phyloP scores from a whole-genome alignment of 2,888 invertebrate species.

The Hesperia comma region DNA sequence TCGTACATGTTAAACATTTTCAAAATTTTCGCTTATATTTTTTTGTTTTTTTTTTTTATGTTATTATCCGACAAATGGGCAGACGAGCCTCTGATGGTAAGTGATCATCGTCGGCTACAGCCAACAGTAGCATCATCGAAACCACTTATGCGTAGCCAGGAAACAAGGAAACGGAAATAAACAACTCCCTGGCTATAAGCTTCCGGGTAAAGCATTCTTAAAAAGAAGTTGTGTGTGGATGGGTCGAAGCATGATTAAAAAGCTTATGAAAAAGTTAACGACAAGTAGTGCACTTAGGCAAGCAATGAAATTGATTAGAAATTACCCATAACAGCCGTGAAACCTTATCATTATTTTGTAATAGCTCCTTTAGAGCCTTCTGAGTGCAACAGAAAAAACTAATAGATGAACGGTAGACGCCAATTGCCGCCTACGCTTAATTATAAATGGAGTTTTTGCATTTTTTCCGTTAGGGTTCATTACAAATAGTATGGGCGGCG shows the following conservation, averaged over 20 bases:
- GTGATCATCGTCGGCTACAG: too few relatives aligned
- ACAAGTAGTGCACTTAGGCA: neutral
- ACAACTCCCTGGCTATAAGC: too few relatives aligned
- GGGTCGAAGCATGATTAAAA: neutral
- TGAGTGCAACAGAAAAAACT: conserved; percentile 47
- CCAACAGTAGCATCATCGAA: too few relatives aligned
- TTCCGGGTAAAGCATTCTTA: neutral
- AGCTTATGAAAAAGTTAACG: conserved; percentile 15
- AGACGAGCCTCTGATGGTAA: too few relatives aligned
- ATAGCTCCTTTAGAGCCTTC: conserved; percentile 29
- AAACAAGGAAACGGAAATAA: too few relatives aligned
- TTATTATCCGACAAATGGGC: too few relatives aligned
- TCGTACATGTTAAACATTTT: conserved; percentile 19
- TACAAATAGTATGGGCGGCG: conserved; percentile 45
- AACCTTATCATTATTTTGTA: conserved; percentile 29
- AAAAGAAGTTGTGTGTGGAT: neutral
- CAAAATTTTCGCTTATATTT: neutral
- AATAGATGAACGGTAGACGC: conserved; percentile 50
- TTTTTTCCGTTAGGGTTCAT: conserved; percentile 43
- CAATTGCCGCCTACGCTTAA: conserved; percentile 55
- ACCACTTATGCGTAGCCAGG: too few relatives aligned
- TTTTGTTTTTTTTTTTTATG: neutral
- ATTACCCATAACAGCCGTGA: conserved; percentile 21
- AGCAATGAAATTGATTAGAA: conserved; percentile 7
- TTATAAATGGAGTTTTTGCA: conserved; percentile 51